A percentile compares a stretch with the other conserved stretches of the same genome.
phyloP scores from a whole-genome alignment of 1,140 invertebrate genomes.

The Dendrolimus kikuchii region DNA sequence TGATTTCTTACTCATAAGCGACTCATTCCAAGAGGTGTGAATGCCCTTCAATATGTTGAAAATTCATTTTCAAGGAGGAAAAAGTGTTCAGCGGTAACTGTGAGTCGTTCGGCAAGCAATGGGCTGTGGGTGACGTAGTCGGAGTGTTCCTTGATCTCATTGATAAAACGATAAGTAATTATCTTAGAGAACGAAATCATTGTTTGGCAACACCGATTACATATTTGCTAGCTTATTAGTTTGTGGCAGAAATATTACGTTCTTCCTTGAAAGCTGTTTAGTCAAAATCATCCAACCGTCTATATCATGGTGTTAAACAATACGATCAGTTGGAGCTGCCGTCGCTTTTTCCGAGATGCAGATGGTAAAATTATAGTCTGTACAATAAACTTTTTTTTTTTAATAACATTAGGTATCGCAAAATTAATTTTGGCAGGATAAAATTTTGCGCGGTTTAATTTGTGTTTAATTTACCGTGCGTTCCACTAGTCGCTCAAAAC shows the following conservation, averaged over 20 bases:
- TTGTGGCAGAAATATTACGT: conserved; percentile 35
- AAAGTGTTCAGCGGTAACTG: conserved; percentile 91
- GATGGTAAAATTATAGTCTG: no score
- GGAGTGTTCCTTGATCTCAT: conserved; percentile 97
- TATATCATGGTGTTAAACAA: no score
- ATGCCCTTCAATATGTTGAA: background rate
- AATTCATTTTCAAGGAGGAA: conserved; percentile 82
- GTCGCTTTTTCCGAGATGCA: no score
- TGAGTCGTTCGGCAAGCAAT: conserved; percentile 96
- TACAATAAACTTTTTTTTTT: no score
- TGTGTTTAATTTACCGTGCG: no score
- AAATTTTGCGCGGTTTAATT: no score
- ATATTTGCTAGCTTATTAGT: conserved; percentile 28
- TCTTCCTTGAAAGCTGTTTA: conserved; percentile 8
- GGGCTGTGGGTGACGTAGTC: conserved; percentile 94
- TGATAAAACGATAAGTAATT: conserved; percentile 95
- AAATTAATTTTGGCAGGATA: no score
- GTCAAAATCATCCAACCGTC: background rate
- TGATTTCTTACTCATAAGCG: no score
- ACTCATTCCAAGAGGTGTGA: background rate
- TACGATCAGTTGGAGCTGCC: no score
- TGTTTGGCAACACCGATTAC: conserved; percentile 23
- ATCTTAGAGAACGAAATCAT: conserved; percentile 10
- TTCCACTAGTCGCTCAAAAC: no score
- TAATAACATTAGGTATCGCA: no score